A percentile compares a stretch with the other conserved stretches of the same genome.
phyloP scores from a whole-genome alignment of 2,797 vertebrate species.

The Capromys pilorides region DNA sequence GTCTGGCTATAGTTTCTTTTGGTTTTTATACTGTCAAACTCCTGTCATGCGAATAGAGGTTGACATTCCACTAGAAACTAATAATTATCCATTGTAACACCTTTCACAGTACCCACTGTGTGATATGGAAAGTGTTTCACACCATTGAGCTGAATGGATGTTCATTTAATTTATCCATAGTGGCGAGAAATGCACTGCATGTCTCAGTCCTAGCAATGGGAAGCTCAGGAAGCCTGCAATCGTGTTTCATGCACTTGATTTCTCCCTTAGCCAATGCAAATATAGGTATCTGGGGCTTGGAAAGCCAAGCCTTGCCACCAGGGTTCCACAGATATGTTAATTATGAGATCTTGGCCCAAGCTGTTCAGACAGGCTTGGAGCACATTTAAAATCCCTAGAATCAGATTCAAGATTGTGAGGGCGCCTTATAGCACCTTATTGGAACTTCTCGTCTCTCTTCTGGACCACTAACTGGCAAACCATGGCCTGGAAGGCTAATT shows the following conservation, averaged over 20 bases:
- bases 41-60: conserved; percentile 66
- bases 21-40: conserved; percentile 73
- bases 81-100: conserved; percentile 79
- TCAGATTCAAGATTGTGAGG: background rate
- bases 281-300: background rate
- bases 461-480: background rate
- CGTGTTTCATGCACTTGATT: background rate
- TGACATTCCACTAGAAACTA: conserved; percentile 83
- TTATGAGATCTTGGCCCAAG: background rate
- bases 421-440: background rate
- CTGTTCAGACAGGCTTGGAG: too few relatives aligned
- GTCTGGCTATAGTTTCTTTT: conserved; percentile 81
- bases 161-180: conserved; percentile 65
- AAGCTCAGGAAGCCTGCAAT: conserved; percentile 4
- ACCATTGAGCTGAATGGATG: conserved; percentile 60
- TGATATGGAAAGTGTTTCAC: conserved; percentile 75
- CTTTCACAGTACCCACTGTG: conserved; percentile 74
- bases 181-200: background rate
- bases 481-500: background rate
- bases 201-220: conserved; percentile 47
- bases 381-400: background rate
- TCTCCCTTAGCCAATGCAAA: background rate
- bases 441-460: background rate
- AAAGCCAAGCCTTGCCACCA: background rate
- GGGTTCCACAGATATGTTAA: background rate